These are phyloP conservation scores for Onychomys arenicola DNA, from an alignment of 2,797 vertebrate genomes.

Conservation along the genomic window DNA sequence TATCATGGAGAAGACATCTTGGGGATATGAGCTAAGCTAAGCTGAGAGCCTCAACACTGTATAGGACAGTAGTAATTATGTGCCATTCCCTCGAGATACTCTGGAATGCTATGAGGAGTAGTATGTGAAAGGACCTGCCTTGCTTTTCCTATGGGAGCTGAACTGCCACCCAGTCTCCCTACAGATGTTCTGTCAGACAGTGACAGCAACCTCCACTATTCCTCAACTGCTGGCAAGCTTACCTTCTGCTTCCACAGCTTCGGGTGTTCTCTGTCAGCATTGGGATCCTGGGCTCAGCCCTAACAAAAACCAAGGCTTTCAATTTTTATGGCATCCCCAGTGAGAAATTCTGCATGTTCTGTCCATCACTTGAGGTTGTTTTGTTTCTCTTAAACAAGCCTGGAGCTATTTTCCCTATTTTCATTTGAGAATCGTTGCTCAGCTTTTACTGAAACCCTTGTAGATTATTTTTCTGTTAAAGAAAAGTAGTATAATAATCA, in stretches of 20 bases:
- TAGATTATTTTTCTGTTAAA: conserved; percentile 5
- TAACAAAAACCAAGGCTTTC: background rate
- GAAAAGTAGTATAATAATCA: background rate
- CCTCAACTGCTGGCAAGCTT: fast-evolving
- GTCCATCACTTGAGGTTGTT: background rate
- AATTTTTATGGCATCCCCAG: background rate
- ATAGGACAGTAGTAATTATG: too few relatives aligned
- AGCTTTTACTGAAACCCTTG: background rate
- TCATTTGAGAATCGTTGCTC: background rate
- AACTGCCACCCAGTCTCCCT: fast-evolving
- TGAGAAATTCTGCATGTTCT: background rate
- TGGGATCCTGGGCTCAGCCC: background rate
- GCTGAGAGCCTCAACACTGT: background rate
- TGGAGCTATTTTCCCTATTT: background rate
- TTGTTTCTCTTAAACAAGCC: conserved; percentile 16
- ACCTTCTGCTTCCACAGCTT: background rate
- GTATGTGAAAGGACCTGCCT: background rate
- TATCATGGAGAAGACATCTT: fast-evolving
- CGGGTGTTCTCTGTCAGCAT: too few relatives aligned
- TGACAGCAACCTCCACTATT: fast-evolving
- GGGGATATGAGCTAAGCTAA: fast-evolving
- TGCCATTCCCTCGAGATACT: background rate
- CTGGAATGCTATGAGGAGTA: fast-evolving
- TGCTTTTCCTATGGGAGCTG: background rate
- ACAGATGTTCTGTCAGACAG: background rate